A percentile compares a stretch with the other conserved stretches of the same genome.
These are phyloP conservation scores for Scaeva pyrastri DNA, from an alignment of 2,888 invertebrate species.

Conservation along the genomic window DNA sequence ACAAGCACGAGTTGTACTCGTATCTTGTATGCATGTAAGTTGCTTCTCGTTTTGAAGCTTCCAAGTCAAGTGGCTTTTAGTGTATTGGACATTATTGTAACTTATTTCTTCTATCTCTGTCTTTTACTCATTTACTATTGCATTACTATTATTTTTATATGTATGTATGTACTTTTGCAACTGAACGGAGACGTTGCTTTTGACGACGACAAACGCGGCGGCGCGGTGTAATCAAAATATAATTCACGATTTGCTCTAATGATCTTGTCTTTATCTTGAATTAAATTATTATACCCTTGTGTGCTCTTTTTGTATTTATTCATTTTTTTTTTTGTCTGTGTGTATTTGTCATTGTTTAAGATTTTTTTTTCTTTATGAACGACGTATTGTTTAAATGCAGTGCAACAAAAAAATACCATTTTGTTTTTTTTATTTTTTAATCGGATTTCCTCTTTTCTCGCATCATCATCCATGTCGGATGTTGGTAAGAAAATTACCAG, in stretches of 20 bases:
- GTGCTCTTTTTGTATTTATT: conserved; percentile 21
- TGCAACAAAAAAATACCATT: conserved; percentile 26
- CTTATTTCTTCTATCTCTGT: conserved; percentile 14
- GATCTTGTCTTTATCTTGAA: conserved; percentile 73
- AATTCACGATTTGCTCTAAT: conserved; percentile 75
- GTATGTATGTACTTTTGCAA: conserved; percentile 42
- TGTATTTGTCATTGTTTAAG: conserved; percentile 49
- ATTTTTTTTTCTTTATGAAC: background rate
- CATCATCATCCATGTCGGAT: conserved; percentile 10
- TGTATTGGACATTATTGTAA: conserved; percentile 47
- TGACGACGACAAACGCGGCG: too few relatives aligned
- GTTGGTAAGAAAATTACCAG: conserved; percentile 37
- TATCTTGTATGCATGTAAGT: background rate
- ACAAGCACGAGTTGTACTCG: conserved; percentile 48
- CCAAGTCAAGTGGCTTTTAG: conserved; percentile 34
- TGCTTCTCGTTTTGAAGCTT: conserved; percentile 3
- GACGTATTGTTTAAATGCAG: conserved; percentile 37
- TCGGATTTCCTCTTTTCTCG: conserved; percentile 62
- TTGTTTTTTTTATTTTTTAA: conserved; percentile 38
- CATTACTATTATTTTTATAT: conserved; percentile 39
- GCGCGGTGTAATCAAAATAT: conserved; percentile 62
- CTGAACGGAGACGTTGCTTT: conserved; percentile 19
- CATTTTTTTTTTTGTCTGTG: background rate
- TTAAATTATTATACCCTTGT: conserved; percentile 62
- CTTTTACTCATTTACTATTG: conserved; percentile 33